Evolutionary conservation across 2,113 vertebrate genomes (phyloP).

Genomic region (Meriones unguiculatus): DNA sequence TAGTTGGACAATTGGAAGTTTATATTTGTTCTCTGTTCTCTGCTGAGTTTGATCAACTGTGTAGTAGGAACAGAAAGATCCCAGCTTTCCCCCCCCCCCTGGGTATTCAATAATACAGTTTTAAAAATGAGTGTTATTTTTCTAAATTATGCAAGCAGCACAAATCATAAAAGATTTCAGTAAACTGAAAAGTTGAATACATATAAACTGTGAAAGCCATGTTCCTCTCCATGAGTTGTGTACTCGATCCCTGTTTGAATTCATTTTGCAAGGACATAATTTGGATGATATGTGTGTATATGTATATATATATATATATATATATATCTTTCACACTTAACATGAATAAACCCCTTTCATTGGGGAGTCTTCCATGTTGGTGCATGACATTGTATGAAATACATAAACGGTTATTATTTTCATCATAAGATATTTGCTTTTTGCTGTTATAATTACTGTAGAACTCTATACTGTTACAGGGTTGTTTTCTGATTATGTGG

Average conservation of each 20-base stretch:
- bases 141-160: slow-evolving; percentile 31
- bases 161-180: slow-evolving; percentile 45
- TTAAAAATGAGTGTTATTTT: slow-evolving; percentile 7
- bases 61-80: slow-evolving; percentile 49
- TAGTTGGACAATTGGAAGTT: slow-evolving; percentile 17
- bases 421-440: background rate
- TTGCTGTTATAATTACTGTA: background rate
- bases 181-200: background rate
- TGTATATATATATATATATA: no score
- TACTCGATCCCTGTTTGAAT: background rate
- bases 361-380: background rate
- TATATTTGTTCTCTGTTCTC: background rate
- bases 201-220: background rate
- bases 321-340: no score
- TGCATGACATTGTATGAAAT: slow-evolving; percentile 30
- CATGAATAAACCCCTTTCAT: background rate
- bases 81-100: no score
- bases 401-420: background rate
- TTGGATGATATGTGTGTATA: background rate
- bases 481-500: slow-evolving; percentile 28
- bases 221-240: background rate
- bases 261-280: background rate
- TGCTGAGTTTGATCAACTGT: slow-evolving; percentile 51
- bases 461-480: background rate
- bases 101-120: slow-evolving; percentile 24